Percentiles rank a stretch among this genome's conserved stretches.
phyloP scores from a whole-genome alignment of 2,113 vertebrate genomes.

The Anser brachyrhynchus region DNA sequence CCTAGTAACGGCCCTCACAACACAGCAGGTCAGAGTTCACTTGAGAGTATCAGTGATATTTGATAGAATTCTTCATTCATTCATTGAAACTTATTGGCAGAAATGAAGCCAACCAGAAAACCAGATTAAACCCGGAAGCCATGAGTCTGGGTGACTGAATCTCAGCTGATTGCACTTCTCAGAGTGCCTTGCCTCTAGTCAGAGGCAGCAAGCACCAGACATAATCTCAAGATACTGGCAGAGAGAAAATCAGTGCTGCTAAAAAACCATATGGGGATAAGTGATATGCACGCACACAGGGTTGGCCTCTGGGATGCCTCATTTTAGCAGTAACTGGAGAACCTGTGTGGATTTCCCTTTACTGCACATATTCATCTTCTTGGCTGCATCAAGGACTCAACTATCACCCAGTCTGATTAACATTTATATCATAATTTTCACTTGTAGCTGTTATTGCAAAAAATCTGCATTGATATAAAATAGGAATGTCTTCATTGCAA shows the following conservation, averaged over 20 bases:
- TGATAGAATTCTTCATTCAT: not conserved
- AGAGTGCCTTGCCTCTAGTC: not conserved
- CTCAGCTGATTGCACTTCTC: not conserved
- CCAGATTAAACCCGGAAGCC: not conserved
- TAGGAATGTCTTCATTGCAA: not conserved
- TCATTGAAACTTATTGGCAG: not conserved
- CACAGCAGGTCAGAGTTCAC: not conserved
- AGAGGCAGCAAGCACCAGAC: not conserved
- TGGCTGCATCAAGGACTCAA: not conserved
- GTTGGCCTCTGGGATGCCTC: not conserved
- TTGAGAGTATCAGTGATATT: not conserved
- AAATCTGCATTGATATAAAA: not conserved
- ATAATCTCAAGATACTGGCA: not conserved
- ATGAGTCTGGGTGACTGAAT: not conserved
- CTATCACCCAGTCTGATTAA: not conserved
- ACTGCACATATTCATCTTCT: not conserved
- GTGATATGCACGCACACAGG: not conserved
- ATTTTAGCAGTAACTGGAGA: not conserved
- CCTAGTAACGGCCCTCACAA: not conserved
- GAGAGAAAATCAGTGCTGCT: not conserved
- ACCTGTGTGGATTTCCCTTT: not conserved
- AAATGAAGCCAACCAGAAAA: constrained; percentile 32
- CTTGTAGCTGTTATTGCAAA: not conserved
- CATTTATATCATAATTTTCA: not conserved
- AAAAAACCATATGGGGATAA: not conserved